Base-by-base conservation (phyloP, 2,797 vertebrate species). In the Chaetodon trifasciatus region DNA sequence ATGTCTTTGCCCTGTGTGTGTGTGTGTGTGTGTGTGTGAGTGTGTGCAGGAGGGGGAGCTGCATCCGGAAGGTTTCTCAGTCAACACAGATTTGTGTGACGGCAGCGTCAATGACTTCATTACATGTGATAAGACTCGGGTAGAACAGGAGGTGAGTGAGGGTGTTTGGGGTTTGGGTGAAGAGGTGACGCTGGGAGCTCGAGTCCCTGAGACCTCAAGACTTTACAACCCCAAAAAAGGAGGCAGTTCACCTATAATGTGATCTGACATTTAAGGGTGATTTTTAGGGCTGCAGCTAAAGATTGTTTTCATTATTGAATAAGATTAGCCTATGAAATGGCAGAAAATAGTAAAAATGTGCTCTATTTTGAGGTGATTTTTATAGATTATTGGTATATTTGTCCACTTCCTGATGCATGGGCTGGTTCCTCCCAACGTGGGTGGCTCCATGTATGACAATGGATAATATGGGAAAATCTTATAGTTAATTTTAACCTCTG, bases 61-160 rank as follows among this genome's bases (percentile, higher is more conserved):
- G 86, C 89, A 90, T 94, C 90, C 85, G 76, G 91, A 93, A 94
- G 92, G 91, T 92, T 92, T 91, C 81, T 83, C 85, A 95, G 95
- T 96, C 95, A 95, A 89, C 88, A 93, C 8, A 84, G 82, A 93
- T 95, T 95, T 95, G 91, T 82, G 77, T 94, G 90, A 94, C 82
- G 70, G 86, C 82, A 86, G 78, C 79, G 37, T 84, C 87, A 85
- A 91, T 92, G 93, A 90, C 88, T 94, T 92, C 85, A 93, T 94
- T 86, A 73, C 81, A 91, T 84, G 82, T 79, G 93, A 94, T 90
- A 92, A 86, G 86, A 86, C 89, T 83, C 24, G 67, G 61, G 69
- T 66, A 56, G 84, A 85, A 44, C 60, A 84, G 78, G 84, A 84
- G 83, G 80, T 73, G 86, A 89, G 80, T 71, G 80, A 88, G 78